phyloP scores from a whole-genome alignment of 2,888 invertebrate genomes.

The Cactoblastis cactorum region DNA sequence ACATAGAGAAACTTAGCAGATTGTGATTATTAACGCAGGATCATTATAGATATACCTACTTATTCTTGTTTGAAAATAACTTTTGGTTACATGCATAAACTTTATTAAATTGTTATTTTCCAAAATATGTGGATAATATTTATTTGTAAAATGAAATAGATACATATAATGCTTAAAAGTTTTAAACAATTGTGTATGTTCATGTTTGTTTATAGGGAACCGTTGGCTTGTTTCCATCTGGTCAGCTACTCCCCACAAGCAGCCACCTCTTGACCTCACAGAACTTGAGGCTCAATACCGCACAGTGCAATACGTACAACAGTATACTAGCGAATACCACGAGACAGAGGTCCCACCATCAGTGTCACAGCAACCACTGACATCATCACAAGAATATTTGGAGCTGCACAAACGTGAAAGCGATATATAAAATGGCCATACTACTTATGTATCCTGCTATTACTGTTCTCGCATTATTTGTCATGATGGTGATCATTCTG shows the following conservation, averaged over 20 bases:
- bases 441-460: conserved; percentile 89
- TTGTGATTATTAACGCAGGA: too few species aligned
- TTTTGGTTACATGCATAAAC: too few species aligned
- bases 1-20: too few species aligned
- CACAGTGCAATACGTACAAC: conserved; percentile 50
- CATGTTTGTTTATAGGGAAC: conserved; percentile 79
- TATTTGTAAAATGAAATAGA: too few species aligned
- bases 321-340: conserved; percentile 45
- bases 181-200: background rate
- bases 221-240: conserved; percentile 91
- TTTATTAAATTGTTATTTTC: too few species aligned
- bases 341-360: conserved; percentile 48
- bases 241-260: conserved; percentile 90
- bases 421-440: conserved; percentile 87
- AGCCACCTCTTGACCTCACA: conserved; percentile 88
- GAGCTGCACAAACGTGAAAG: conserved; percentile 89
- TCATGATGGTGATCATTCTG: conserved; percentile 86
- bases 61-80: too few species aligned
- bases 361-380: conserved; percentile 57
- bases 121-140: too few species aligned
- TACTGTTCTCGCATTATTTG: conserved; percentile 85
- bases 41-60: too few species aligned
- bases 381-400: conserved; percentile 74
- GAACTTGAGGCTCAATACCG: conserved; percentile 81
- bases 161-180: too few species aligned